Evolutionary conservation across 2,888 invertebrate genomes (phyloP).

Genomic region (Drosophila neonasuta): DNA sequence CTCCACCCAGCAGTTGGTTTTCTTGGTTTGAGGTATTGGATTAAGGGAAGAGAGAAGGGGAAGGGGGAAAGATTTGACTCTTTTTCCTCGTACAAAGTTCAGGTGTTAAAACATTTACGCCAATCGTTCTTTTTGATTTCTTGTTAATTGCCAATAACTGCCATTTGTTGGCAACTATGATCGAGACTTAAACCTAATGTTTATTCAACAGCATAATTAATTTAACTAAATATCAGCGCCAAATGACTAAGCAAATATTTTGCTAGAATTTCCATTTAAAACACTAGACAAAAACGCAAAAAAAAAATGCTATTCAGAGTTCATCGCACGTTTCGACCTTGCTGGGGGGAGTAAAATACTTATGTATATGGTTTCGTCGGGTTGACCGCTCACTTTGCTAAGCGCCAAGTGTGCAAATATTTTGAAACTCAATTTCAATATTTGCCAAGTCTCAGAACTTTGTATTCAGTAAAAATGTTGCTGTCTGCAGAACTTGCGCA

Average conservation of each 20-base stretch:
- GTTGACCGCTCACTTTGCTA: slow-evolving; percentile 26
- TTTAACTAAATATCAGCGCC: slow-evolving; percentile 36
- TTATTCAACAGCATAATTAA: slow-evolving; percentile 64
- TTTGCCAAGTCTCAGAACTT: slow-evolving; percentile 16
- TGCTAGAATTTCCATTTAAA: slow-evolving; percentile 29
- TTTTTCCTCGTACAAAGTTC: slow-evolving; percentile 61
- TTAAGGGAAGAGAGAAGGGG: neutral
- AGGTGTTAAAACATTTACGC: slow-evolving; percentile 3
- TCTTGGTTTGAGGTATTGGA: neutral
- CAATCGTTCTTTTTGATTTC: slow-evolving; percentile 11
- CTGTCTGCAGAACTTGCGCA: too few relatives aligned
- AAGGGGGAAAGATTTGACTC: slow-evolving; percentile 3
- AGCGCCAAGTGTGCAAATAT: slow-evolving; percentile 25
- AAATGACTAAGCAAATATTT: slow-evolving; percentile 64
- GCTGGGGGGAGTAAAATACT: slow-evolving; percentile 7
- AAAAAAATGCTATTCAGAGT: slow-evolving; percentile 50
- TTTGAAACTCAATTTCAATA: slow-evolving; percentile 34
- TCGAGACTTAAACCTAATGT: slow-evolving; percentile 34
- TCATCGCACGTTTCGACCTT: slow-evolving; percentile 63
- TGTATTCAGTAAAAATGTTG: neutral
- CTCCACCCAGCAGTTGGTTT: neutral
- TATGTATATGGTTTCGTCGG: neutral
- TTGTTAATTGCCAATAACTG: slow-evolving; percentile 39
- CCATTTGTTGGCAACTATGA: slow-evolving; percentile 2
- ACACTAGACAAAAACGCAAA: slow-evolving; percentile 9